A percentile compares a stretch with the other conserved stretches of the same genome.
Evolutionary conservation across 2,113 vertebrate species (phyloP).

Genomic region (Tiliqua scincoides): DNA sequence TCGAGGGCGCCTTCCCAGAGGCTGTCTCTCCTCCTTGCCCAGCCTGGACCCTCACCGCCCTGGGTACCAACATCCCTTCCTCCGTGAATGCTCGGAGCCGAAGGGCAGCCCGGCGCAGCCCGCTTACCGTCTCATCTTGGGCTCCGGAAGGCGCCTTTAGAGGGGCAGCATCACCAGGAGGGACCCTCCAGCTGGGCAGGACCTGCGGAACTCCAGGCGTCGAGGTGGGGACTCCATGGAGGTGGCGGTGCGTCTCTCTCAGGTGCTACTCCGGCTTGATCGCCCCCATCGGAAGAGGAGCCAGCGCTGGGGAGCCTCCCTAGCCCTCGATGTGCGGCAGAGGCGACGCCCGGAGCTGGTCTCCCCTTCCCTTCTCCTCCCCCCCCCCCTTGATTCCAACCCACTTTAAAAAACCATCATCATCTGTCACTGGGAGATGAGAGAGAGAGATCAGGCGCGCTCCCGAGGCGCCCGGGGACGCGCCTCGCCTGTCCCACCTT

Average conservation of each 20-base stretch:
- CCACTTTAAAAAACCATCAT: slow-evolving; percentile 18
- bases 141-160: not conserved
- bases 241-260: not conserved
- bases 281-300: not conserved
- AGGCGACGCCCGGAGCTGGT: slow-evolving; percentile 40
- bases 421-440: slow-evolving; percentile 60
- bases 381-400: slow-evolving; percentile 61
- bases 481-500: slow-evolving; percentile 83
- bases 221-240: not conserved
- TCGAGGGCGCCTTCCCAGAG: no score
- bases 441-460: slow-evolving; percentile 69
- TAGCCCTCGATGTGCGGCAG: slow-evolving; percentile 43
- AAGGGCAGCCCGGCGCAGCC: no score
- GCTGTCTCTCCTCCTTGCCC: no score
- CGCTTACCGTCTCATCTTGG: not conserved
- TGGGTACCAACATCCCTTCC: not conserved
- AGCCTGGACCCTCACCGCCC: not conserved
- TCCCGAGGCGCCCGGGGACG: slow-evolving; percentile 67
- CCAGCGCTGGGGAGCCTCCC: slow-evolving; percentile 5
- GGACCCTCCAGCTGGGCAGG: not conserved
- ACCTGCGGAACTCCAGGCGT: not conserved
- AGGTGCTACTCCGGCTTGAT: slow-evolving; percentile 14
- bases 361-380: slow-evolving; percentile 56
- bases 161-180: not conserved
- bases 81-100: no score